Evolutionary conservation across 2,113 vertebrate species (phyloP), one percentile per base, ranked within the genome.

Genomic region (Sinocyclocheilus anshuiensis): DNA sequence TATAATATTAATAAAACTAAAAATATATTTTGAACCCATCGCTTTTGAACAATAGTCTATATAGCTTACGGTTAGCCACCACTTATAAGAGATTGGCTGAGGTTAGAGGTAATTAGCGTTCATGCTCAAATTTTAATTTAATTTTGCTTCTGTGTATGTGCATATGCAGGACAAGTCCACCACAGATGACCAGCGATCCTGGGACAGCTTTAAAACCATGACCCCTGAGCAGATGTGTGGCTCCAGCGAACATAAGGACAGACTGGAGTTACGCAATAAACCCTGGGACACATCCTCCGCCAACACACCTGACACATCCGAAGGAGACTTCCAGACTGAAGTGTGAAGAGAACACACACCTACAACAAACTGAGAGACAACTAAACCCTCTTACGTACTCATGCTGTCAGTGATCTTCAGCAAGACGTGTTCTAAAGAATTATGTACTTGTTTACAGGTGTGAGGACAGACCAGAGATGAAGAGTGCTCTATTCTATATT

Each of bases 241-340:
- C 91, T 97, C 96, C 86, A 94, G 96, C 24, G 94, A 95, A 91
- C 94, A 97, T 74, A 96, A 96, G 81, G 97, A 99, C 86, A 96
- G 96, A 29, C 92, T 99, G 93, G 96, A 97, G 91, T 94, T 99
- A 89, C 96, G 96, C 92, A 95, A 93, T 92, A 95, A 95, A 90
- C 92, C 94, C 91, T 96, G 96, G 96, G 95, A 95, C 91, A 92
- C 94, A 55, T 94, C 95, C 79, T 93, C 93, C 6, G 92, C 93
- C 39, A 94, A 94, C 90, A 94, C 95, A 18, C 94, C 95, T 0
- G 95, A 97, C 80, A 94, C 93, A 0, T 94, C 96, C 0, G 97
- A 99, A 6, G 97, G 97, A 6, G 98, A 99, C 90, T 99, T 99
- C 95, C 98, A 99, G 95, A 99, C 98, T 57, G 98, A 99, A 95